These are phyloP conservation scores for Gryllus bimaculatus DNA, from an alignment of 1,140 invertebrate species.

Conservation along the genomic window DNA sequence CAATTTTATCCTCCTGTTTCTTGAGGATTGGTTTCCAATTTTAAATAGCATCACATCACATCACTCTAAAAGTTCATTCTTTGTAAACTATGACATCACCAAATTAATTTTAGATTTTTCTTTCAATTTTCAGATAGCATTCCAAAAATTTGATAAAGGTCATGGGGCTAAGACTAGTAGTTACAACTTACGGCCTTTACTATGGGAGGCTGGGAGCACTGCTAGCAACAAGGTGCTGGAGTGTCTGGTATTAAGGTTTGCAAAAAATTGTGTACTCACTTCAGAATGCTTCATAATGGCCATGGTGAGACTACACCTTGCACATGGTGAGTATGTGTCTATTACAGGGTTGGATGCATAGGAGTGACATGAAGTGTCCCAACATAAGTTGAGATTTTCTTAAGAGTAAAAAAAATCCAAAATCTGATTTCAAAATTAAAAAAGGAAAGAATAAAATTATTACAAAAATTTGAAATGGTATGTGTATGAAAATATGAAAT, in stretches of 20 bases:
- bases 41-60: too few species aligned
- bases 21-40: too few species aligned
- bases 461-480: too few species aligned
- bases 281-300: slow-evolving; percentile 58
- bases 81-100: too few species aligned
- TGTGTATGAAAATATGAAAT: too few species aligned
- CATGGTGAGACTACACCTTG: slow-evolving; percentile 58
- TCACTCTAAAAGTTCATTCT: too few species aligned
- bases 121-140: slow-evolving; percentile 37
- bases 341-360: too few species aligned
- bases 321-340: slow-evolving; percentile 49
- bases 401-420: too few species aligned
- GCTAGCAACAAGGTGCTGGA: slow-evolving; percentile 67
- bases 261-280: slow-evolving; percentile 47
- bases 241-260: slow-evolving; percentile 56
- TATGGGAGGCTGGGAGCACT: slow-evolving; percentile 58
- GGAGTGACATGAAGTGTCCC: too few species aligned
- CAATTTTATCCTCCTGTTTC: too few species aligned
- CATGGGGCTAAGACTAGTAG: slow-evolving; percentile 49
- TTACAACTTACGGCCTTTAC: slow-evolving; percentile 50
- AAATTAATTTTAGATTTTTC: background rate
- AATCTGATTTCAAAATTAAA: background rate
- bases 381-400: too few species aligned
- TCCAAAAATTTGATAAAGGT: slow-evolving; percentile 48
- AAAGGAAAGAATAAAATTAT: background rate